A percentile compares a stretch with the other conserved stretches of the same genome.
These are phyloP conservation scores for Phortica variegata DNA, from an alignment of 1,140 invertebrate species.

Conservation along the genomic window DNA sequence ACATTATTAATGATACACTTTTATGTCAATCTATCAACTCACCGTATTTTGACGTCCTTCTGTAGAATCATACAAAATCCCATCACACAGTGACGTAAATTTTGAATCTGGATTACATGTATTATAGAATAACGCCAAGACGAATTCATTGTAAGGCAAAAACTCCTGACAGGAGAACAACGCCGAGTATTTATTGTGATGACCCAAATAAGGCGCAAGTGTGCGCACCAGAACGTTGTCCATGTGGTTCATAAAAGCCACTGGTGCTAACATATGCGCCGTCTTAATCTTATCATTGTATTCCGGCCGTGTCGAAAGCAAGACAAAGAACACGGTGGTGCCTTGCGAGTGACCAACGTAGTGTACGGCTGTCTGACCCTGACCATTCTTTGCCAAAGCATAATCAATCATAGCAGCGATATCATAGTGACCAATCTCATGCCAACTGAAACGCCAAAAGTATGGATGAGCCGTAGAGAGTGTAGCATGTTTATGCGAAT, in stretches of 20 bases:
- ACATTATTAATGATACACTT: neutral
- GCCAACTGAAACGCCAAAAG: slow-evolving; percentile 65
- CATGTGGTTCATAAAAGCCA: slow-evolving; percentile 57
- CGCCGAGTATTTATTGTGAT: slow-evolving; percentile 42
- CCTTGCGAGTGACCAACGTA: slow-evolving; percentile 70
- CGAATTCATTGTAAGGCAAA: slow-evolving; percentile 31
- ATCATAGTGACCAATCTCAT: slow-evolving; percentile 70
- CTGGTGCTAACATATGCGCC: slow-evolving; percentile 63
- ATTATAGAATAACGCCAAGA: slow-evolving; percentile 37
- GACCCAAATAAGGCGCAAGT: slow-evolving; percentile 31
- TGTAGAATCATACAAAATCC: neutral
- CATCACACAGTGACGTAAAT: slow-evolving; percentile 25
- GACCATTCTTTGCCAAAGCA: slow-evolving; percentile 61
- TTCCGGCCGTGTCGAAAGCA: slow-evolving; percentile 60
- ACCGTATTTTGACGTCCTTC: slow-evolving; percentile 28
- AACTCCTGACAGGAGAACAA: slow-evolving; percentile 57
- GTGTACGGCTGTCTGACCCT: slow-evolving; percentile 58
- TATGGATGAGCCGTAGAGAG: slow-evolving; percentile 58
- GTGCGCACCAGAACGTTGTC: slow-evolving; percentile 38
- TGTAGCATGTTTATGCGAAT: slow-evolving; percentile 58
- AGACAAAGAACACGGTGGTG: slow-evolving; percentile 61
- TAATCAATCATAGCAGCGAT: slow-evolving; percentile 70
- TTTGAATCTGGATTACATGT: slow-evolving; percentile 57
- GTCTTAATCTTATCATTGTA: slow-evolving; percentile 62
- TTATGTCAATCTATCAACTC: neutral